phyloP scores from a whole-genome alignment of 2,113 vertebrate species.

The crab-eating macaque (Macaca fascicularis) region DNA sequence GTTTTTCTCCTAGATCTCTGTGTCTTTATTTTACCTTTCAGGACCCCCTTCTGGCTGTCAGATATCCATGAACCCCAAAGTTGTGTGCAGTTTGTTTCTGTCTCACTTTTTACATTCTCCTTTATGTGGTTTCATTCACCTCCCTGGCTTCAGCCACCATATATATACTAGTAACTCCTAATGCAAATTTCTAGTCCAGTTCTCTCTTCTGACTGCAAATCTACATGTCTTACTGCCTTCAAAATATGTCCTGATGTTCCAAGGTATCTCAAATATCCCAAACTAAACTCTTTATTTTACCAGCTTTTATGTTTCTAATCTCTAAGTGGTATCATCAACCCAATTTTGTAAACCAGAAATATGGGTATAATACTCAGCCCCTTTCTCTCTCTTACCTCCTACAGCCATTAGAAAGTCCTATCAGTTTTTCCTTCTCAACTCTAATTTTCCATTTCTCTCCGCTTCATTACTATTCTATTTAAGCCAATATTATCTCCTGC shows the following conservation, averaged over 20 bases:
- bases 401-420: background rate
- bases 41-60: background rate
- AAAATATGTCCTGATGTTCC: slow-evolving; percentile 7
- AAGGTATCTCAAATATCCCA: background rate
- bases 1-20: background rate
- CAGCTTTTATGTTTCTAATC: background rate
- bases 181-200: background rate
- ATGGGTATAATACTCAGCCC: background rate
- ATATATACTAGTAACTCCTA: background rate
- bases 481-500: background rate
- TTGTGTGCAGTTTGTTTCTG: background rate
- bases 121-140: background rate
- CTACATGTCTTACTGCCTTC: background rate
- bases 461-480: background rate
- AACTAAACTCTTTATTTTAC: slow-evolving; percentile 16
- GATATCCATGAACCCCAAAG: background rate
- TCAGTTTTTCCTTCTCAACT: background rate
- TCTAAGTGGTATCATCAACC: background rate
- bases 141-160: background rate
- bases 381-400: background rate
- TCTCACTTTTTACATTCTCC: background rate
- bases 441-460: background rate
- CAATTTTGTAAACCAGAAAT: slow-evolving; percentile 1
- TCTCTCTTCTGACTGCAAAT: slow-evolving; percentile 1
- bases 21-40: background rate